Base-by-base conservation (phyloP, 2,888 invertebrate species). In the Steinernema hermaphroditum region DNA sequence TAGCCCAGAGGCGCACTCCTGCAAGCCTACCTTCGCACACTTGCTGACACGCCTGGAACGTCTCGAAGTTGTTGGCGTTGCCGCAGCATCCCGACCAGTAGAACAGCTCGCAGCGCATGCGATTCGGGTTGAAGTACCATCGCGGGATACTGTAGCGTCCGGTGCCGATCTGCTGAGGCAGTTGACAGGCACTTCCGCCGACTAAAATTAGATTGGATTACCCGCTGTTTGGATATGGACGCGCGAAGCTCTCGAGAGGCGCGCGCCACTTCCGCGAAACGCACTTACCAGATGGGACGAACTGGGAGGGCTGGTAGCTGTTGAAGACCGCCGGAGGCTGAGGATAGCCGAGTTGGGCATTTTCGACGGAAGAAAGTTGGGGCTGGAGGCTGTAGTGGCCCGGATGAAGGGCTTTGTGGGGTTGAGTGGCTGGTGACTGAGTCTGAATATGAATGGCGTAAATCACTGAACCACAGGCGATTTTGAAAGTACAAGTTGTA, bases 51-150 rank as follows among this genome's bases (percentile, higher is more conserved):
- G 79, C 76, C 69, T 87, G 83, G 79, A 82, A 83, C 22, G 83
- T 83, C 62, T 83, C 82, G 81, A 86, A 86, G 78, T 86, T 86
- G 80, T 86, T 86, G 73, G 80, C 81, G 75, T 86, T 86, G 72
- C 83, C 85, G 74, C 83, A 87, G 75, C 87, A 87, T 29, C 87
- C 87, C 6, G 84, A 84, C 83, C 87, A 87, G 75, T 87, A 86
- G 78, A 87, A 87, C 24, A 86, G 78, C 73, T 87, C 86, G 74
- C 87, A 87, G 29, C 83, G 81, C 49, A 77, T 76, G 9, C 85
- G 80, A 1, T 77, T 79, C 14, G 85, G 80, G 76, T 86, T 86
- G 76, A 81, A 86, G 74, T 83, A 86, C 87, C 87, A 87, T 73
- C 87, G 78, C 1, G 87, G 87, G 44, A 87, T 86, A 50, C 86